Conservation (phyloP, 2,888 invertebrate genomes). For the Linnaemya tessellans region DNA sequence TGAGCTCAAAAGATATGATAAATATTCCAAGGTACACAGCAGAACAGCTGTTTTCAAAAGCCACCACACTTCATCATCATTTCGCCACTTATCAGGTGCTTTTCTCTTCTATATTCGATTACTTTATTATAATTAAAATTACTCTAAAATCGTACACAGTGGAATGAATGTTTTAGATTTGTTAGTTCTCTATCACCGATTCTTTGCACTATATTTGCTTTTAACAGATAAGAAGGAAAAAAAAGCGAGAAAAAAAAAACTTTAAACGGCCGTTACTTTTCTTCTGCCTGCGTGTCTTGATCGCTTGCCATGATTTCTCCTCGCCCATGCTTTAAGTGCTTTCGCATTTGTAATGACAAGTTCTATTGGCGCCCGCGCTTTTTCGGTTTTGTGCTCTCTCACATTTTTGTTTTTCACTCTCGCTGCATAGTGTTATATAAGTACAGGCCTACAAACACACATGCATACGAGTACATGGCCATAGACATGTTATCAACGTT, state of each 20-base stretch:
- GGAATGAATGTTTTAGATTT: not conserved
- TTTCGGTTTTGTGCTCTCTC: slow-evolving; percentile 29
- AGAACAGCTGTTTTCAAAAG: no score
- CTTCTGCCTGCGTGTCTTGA: not conserved
- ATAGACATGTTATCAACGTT: slow-evolving; percentile 43
- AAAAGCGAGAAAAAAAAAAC: slow-evolving; percentile 18
- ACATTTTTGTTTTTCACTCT: not conserved
- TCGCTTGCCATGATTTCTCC: slow-evolving; percentile 16
- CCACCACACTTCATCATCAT: no score
- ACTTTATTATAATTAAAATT: not conserved
- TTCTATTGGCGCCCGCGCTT: slow-evolving; percentile 71
- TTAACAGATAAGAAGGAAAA: slow-evolving; percentile 7
- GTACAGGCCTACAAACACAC: no score
- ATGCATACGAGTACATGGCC: not conserved
- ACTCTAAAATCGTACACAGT: slow-evolving; percentile 8
- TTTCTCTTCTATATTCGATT: no score
- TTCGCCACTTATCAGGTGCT: no score
- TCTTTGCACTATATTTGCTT: slow-evolving; percentile 37
- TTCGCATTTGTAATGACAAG: slow-evolving; percentile 66
- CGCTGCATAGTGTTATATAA: not conserved
- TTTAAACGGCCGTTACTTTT: slow-evolving; percentile 62
- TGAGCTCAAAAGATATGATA: no score
- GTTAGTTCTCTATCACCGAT: slow-evolving; percentile 45
- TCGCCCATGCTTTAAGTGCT: slow-evolving; percentile 22
- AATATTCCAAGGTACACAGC: no score